A percentile compares a stretch with the other conserved stretches of the same genome.
Evolutionary conservation across 2,888 invertebrate genomes (phyloP).

Genomic region (Cryptophagus acutangulus): DNA sequence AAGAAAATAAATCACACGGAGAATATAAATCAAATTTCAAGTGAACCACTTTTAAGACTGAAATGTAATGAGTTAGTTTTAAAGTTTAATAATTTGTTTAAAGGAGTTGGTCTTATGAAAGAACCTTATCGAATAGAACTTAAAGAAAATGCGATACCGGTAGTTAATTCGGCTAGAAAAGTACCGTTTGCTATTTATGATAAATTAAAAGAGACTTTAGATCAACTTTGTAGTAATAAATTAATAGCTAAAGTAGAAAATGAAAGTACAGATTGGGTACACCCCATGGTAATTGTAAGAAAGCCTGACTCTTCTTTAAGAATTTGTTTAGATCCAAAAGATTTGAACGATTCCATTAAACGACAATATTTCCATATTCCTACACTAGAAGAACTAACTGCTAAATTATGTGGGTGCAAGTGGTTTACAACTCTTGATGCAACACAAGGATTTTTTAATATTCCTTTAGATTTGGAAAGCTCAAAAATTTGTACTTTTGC

Average conservation of each 20-base stretch:
- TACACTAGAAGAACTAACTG: slow-evolving; percentile 21
- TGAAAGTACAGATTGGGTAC: slow-evolving; percentile 27
- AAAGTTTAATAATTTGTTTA: slow-evolving; percentile 10
- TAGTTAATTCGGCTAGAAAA: slow-evolving; percentile 2
- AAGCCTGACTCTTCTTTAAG: slow-evolving; percentile 19
- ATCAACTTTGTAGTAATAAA: slow-evolving; percentile 19
- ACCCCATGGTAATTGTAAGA: slow-evolving; percentile 25
- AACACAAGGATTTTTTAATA: slow-evolving; percentile 13
- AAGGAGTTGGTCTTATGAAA: slow-evolving; percentile 5
- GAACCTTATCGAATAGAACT: slow-evolving; percentile 2
- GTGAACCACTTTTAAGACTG: too few relatives aligned
- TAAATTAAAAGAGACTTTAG: slow-evolving; percentile 22
- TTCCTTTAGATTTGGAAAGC: slow-evolving; percentile 20
- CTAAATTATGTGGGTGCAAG: neutral
- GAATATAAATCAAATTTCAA: neutral
- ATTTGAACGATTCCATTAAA: slow-evolving; percentile 23
- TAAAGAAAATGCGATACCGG: neutral
- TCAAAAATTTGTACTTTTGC: slow-evolving; percentile 24
- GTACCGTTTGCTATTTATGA: slow-evolving; percentile 6
- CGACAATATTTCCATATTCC: slow-evolving; percentile 22
- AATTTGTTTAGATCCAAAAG: slow-evolving; percentile 22
- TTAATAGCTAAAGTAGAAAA: slow-evolving; percentile 25
- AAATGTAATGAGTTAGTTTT: slow-evolving; percentile 2
- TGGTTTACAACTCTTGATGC: slow-evolving; percentile 14
- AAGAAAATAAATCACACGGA: too few relatives aligned